Evolutionary conservation across 2,888 invertebrate genomes (phyloP).

Genomic region (Patella ulyssiponensis): DNA sequence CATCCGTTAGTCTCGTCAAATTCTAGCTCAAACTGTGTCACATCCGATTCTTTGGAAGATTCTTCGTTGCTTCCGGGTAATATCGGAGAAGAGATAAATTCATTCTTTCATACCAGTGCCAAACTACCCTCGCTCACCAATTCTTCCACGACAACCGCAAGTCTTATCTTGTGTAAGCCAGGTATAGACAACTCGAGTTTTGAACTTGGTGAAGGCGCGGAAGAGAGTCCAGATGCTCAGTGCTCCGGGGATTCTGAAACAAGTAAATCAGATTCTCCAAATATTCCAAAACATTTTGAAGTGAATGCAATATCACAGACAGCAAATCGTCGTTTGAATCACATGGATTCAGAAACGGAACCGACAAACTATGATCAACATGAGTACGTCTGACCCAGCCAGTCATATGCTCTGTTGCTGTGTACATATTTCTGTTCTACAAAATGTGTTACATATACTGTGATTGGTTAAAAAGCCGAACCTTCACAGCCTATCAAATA

Average conservation of each 20-base stretch:
- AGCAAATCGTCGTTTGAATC: background rate
- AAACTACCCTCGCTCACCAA: conserved; percentile 11
- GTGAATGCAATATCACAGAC: conserved; percentile 16
- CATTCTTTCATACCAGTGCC: conserved; percentile 14
- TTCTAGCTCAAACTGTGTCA: conserved; percentile 25
- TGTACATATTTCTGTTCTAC: background rate
- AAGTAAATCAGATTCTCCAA: conserved; percentile 20
- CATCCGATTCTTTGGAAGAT: conserved; percentile 30
- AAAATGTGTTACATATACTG: no score
- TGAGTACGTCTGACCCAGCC: conserved; percentile 22
- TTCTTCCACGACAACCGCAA: conserved; percentile 1
- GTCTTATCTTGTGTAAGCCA: conserved; percentile 26
- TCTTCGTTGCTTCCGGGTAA: conserved; percentile 20
- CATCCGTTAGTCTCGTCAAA: conserved; percentile 31
- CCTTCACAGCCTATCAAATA: no score
- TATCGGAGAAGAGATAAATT: conserved; percentile 8
- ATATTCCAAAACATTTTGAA: conserved; percentile 17
- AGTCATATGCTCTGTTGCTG: background rate
- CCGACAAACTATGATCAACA: conserved; percentile 19
- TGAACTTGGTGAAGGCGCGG: conserved; percentile 40
- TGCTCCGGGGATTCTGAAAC: conserved; percentile 2
- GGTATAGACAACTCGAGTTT: conserved; percentile 51
- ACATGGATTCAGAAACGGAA: conserved; percentile 14
- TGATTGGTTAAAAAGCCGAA: no score
- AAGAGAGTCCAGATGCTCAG: conserved; percentile 14